Percentiles rank a stretch among this genome's conserved stretches.
Evolutionary conservation across 1,140 invertebrate species (phyloP).

Genomic region (Zaprionus tsacasi): DNA sequence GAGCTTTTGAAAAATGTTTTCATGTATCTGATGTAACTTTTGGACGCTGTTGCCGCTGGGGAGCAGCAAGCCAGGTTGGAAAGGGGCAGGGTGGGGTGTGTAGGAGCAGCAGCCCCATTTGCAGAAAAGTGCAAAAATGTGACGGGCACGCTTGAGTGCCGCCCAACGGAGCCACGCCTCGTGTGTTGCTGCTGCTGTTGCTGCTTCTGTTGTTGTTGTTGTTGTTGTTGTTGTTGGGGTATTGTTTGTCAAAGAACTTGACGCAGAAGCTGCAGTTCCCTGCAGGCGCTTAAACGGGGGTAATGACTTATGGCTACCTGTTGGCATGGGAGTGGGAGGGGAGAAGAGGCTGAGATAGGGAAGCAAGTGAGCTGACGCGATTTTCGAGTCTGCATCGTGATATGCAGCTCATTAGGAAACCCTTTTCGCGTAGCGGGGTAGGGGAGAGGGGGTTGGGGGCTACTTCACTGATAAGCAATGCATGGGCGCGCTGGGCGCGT

Average conservation of each 20-base stretch:
- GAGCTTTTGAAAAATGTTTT: constrained; percentile 73
- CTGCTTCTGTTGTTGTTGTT: constrained; percentile 1
- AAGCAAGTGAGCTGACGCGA: constrained; percentile 16
- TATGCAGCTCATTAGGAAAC: constrained; percentile 48
- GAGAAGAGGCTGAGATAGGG: neutral
- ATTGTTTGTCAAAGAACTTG: constrained; percentile 80
- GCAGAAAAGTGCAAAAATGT: constrained; percentile 75
- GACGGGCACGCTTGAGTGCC: constrained; percentile 74
- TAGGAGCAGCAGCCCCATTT: constrained; percentile 21
- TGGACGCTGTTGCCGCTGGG: constrained; percentile 33
- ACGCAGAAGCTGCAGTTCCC: constrained; percentile 53
- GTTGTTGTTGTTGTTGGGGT: constrained; percentile 43
- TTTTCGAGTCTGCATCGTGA: constrained; percentile 31
- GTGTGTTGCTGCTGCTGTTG: constrained; percentile 5
- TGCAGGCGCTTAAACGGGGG: constrained; percentile 60
- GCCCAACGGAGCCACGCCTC: constrained; percentile 31
- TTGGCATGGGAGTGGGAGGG: constrained; percentile 13
- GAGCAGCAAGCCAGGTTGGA: neutral
- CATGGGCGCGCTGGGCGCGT: constrained; percentile 48
- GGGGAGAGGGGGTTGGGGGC: neutral
- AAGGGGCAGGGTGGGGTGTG: neutral
- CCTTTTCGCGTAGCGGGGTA: constrained; percentile 3
- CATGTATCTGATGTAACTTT: constrained; percentile 76
- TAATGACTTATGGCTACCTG: constrained; percentile 73
- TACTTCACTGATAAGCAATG: constrained; percentile 57